Conservation (phyloP, 2,888 invertebrate genomes). For the Podabrus alpinus region DNA sequence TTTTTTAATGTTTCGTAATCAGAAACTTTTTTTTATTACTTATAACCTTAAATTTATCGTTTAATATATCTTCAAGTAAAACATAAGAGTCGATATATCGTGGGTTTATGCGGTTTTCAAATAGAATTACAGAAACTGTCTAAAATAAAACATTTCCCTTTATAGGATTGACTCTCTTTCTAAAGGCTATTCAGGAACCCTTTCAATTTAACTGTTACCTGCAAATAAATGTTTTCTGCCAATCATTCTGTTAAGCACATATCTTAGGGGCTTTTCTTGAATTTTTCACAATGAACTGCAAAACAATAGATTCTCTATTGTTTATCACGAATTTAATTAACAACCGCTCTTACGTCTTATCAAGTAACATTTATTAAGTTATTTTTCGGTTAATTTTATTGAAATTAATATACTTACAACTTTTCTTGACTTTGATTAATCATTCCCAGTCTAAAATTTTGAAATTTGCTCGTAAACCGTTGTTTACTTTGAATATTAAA, state of each 20-base stretch:
- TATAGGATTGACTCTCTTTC: background rate
- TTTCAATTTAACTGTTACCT: conserved; percentile 9
- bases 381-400: background rate
- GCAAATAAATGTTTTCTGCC: conserved; percentile 10
- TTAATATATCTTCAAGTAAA: background rate
- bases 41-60: background rate
- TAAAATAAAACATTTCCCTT: conserved; percentile 6
- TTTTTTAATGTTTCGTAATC: background rate
- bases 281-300: background rate
- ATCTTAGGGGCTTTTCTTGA: background rate
- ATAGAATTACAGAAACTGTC: conserved; percentile 2
- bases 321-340: background rate
- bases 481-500: background rate
- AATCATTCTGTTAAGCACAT: conserved; percentile 2
- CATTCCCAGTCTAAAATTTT: background rate
- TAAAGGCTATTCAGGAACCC: conserved; percentile 12
- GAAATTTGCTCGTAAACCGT: background rate
- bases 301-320: background rate
- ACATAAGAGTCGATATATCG: conserved; percentile 1
- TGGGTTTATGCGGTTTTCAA: conserved; percentile 3
- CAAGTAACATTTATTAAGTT: background rate
- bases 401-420: conserved; percentile 2
- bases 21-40: background rate
- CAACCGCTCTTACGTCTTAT: background rate
- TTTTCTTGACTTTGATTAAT: background rate